Conservation (phyloP, 2,113 vertebrate genomes). For the Nothoprocta pentlandii region DNA sequence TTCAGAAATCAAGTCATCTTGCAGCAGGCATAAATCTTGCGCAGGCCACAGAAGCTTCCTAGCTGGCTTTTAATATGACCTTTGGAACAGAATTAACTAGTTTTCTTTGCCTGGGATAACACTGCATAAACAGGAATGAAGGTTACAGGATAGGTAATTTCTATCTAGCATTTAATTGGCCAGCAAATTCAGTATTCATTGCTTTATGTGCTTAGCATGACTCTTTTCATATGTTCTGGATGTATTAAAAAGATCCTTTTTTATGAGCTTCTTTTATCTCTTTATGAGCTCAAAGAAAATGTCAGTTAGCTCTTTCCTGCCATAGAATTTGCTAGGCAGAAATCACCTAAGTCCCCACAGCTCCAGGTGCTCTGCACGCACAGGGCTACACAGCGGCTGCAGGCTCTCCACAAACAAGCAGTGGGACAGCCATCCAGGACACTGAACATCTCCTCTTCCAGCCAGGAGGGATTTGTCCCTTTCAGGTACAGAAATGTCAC, state of each 20-base stretch:
- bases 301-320: background rate
- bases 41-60: background rate
- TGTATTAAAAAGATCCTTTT: background rate
- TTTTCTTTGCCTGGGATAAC: slow-evolving; percentile 9
- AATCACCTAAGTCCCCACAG: background rate
- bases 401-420: no score
- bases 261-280: background rate
- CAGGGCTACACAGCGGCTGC: background rate
- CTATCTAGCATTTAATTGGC: background rate
- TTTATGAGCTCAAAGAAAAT: slow-evolving; percentile 9
- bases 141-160: background rate
- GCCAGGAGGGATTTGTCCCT: background rate
- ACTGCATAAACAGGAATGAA: background rate
- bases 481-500: no score
- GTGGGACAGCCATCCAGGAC: background rate
- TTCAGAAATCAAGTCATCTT: background rate
- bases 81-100: background rate
- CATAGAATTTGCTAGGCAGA: background rate
- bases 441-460: background rate
- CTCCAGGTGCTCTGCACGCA: background rate
- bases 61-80: background rate
- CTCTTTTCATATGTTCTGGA: background rate
- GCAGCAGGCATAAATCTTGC: background rate
- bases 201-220: slow-evolving; percentile 8
- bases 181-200: slow-evolving; percentile 13